Conservation (phyloP, 1,140 invertebrate genomes). For the Sarcophaga peregrina region DNA sequence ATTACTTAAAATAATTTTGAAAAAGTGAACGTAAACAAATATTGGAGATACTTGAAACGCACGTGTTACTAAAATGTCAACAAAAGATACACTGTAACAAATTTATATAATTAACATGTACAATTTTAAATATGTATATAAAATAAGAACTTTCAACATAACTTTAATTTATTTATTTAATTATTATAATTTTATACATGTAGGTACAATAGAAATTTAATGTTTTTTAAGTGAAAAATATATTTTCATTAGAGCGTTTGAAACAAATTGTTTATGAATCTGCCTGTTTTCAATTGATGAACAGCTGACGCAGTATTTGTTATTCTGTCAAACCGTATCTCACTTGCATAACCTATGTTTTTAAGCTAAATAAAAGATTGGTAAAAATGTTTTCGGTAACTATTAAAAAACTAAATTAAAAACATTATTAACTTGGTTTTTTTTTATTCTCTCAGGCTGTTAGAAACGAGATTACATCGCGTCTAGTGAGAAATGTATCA, state of each 20-base stretch:
- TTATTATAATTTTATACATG: too few relatives aligned
- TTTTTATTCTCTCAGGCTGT: constrained; percentile 39
- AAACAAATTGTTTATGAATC: neutral
- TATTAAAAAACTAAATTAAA: constrained; percentile 13
- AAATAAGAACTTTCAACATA: too few relatives aligned
- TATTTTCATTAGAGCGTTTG: too few relatives aligned
- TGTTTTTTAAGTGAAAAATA: too few relatives aligned
- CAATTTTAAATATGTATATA: neutral
- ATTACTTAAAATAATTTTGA: constrained; percentile 31
- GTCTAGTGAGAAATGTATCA: constrained; percentile 23
- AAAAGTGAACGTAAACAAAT: constrained; percentile 12
- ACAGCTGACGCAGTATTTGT: constrained; percentile 18
- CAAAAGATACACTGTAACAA: neutral
- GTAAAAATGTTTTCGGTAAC: constrained; percentile 42
- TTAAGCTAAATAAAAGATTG: neutral
- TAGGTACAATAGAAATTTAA: too few relatives aligned
- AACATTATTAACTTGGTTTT: neutral
- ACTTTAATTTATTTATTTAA: too few relatives aligned
- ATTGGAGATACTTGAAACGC: neutral
- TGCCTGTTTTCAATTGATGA: neutral
- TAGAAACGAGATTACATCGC: constrained; percentile 43
- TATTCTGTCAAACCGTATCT: neutral
- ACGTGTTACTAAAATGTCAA: constrained; percentile 26
- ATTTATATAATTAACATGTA: neutral
- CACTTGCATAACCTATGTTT: constrained; percentile 58